Conservation (phyloP, 2,888 invertebrate genomes). For the Campoplex nolae region DNA sequence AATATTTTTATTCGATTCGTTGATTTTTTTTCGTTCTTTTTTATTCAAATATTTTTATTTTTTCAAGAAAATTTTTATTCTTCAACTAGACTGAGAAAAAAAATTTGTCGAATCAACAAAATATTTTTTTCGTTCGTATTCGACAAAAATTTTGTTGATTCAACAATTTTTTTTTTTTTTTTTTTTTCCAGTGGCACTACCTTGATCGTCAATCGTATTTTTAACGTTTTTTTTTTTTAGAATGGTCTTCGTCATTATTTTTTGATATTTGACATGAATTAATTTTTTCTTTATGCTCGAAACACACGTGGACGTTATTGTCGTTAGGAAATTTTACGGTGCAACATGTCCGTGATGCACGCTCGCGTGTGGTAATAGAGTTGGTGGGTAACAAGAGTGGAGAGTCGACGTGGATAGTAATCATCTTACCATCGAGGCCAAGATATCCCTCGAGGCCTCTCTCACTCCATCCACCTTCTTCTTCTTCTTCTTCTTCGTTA, state of each 20-base stretch:
- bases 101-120: too few relatives aligned
- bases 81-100: too few relatives aligned
- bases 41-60: neutral
- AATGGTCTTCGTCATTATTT: neutral
- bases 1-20: neutral
- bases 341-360: slow-evolving; percentile 33
- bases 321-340: slow-evolving; percentile 47
- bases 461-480: slow-evolving; percentile 40
- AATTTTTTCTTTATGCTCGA: neutral
- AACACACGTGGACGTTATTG: neutral
- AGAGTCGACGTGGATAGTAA: slow-evolving; percentile 62
- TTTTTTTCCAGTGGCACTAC: neutral
- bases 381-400: slow-evolving; percentile 63
- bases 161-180: too few relatives aligned
- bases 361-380: slow-evolving; percentile 63
- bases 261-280: neutral
- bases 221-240: too few relatives aligned
- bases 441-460: slow-evolving; percentile 62
- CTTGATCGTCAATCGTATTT: neutral
- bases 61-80: neutral
- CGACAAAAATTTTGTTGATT: too few relatives aligned
- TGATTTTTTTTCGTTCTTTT: neutral
- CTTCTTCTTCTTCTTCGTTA: slow-evolving; percentile 48
- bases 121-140: too few relatives aligned
- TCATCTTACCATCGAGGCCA: slow-evolving; percentile 68